Base-by-base conservation (phyloP, 2,888 invertebrate genomes). In the Subacronicta megacephala region DNA sequence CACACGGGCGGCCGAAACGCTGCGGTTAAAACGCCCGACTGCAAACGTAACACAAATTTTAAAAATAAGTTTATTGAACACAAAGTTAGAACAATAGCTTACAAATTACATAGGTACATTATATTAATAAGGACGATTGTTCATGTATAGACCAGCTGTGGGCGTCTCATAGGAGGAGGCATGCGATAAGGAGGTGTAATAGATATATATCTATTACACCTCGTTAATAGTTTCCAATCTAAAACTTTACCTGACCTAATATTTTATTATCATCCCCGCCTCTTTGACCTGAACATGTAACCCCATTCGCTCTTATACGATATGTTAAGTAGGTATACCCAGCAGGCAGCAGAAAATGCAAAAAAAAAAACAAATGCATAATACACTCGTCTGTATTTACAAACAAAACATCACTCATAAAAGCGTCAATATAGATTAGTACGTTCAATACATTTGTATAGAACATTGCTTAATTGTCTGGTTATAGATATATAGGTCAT, bases 201-300 rank as follows among this genome's bases (percentile, higher is more conserved):
- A 6, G 99, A 98, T 77, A 99, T 99, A 88, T 99, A 99, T n/a
- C n/a, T n/a, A n/a, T n/a, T n/a, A n/a, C n/a, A n/a, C n/a, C n/a
- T n/a, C n/a, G n/a, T 88, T 99, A 95, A 88, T 98, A 99, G 89
- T 99, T 99, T 0, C 99, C 99, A 81, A 99, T 98, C 77, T 97
- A 97, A 86, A 99, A 99, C 81, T 98, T 96, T 0, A 96, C 96
- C 86, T 96, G 96, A 2, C 96, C 95, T 51, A 99, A 94, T 0
- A 99, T 98, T 90, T 99, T 99, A 60, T 96, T 96, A 84, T 99
- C 99, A 88, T 99, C 99, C 2, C 97, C 96, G 5, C 99, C 98
- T 79, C 97, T 97, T 83, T 97, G 97, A 1, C 98, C 99, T 0
- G 98, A 97, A 82, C 98, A 97, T 1, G 99, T 99, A 0, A 97